A percentile compares a stretch with the other conserved stretches of the same genome.
Evolutionary conservation across 2,113 vertebrate genomes (phyloP).

Genomic region (Podarcis muralis): DNA sequence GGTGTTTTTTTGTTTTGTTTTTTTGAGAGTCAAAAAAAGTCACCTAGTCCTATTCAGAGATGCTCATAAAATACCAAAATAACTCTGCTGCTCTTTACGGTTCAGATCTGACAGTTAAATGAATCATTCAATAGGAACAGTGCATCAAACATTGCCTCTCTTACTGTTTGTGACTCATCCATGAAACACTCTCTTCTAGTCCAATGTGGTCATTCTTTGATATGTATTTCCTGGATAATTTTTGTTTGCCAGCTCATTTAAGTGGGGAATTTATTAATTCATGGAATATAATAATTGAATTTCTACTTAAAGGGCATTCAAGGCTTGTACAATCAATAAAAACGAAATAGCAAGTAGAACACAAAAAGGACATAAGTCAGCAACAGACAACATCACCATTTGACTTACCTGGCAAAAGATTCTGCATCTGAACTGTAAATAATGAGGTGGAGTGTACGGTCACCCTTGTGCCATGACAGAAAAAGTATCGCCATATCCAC

Average conservation of each 20-base stretch:
- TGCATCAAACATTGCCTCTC: neutral
- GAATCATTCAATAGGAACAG: slow-evolving; percentile 11
- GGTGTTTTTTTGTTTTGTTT: too few species aligned
- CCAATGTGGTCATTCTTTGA: slow-evolving; percentile 24
- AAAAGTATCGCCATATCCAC: neutral
- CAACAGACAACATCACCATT: neutral
- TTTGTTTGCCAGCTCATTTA: neutral
- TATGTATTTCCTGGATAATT: slow-evolving; percentile 26
- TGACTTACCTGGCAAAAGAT: neutral
- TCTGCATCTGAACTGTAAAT: neutral
- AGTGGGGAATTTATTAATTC: neutral
- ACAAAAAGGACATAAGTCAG: neutral
- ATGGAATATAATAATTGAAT: neutral
- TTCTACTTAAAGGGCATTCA: neutral
- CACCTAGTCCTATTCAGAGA: slow-evolving; percentile 18
- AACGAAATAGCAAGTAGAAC: neutral
- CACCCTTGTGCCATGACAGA: neutral
- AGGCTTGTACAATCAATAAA: neutral
- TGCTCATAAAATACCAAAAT: neutral
- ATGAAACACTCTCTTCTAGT: neutral
- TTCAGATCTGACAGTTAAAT: neutral
- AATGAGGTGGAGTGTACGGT: neutral
- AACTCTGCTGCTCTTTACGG: neutral
- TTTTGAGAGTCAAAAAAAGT: slow-evolving; percentile 22
- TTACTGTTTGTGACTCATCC: slow-evolving; percentile 1